Conservation (phyloP, 2,888 invertebrate species). For the Dolichomitus sp. region DNA sequence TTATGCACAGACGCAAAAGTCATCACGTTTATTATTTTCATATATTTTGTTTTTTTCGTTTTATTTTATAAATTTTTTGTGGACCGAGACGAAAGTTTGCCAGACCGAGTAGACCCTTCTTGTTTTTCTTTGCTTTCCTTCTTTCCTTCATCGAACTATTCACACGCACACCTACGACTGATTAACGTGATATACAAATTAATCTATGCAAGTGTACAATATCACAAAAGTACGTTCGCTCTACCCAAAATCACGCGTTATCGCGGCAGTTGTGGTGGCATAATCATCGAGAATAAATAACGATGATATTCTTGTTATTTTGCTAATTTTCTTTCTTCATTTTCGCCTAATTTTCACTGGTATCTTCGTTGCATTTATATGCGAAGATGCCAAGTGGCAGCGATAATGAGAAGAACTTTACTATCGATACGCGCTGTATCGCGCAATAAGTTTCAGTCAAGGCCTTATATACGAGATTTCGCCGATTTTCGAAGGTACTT, state of each 20-base stretch:
- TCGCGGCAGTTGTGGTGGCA: constrained; percentile 45
- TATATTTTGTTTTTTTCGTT: not conserved
- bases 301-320: constrained; percentile 23
- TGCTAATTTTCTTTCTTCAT: constrained; percentile 5
- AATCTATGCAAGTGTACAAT: constrained; percentile 73
- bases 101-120: not conserved
- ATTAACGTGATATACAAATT: constrained; percentile 63
- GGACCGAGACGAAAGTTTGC: constrained; percentile 11
- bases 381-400: not conserved
- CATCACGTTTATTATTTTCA: not conserved
- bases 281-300: constrained; percentile 27
- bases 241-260: constrained; percentile 36
- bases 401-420: constrained; percentile 26
- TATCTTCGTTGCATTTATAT: not conserved
- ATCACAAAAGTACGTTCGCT: constrained; percentile 71
- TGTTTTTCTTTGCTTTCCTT: not conserved
- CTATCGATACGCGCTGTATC: constrained; percentile 23
- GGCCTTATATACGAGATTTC: too few relatives aligned
- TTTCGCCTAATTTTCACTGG: constrained; percentile 6
- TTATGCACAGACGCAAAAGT: constrained; percentile 1
- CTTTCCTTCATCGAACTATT: constrained; percentile 28
- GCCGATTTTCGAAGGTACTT: too few relatives aligned
- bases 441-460: constrained; percentile 18
- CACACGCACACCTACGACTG: constrained; percentile 39
- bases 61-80: constrained; percentile 7